phyloP scores from a whole-genome alignment of 2,113 vertebrate species.

The Penelope pileata region DNA sequence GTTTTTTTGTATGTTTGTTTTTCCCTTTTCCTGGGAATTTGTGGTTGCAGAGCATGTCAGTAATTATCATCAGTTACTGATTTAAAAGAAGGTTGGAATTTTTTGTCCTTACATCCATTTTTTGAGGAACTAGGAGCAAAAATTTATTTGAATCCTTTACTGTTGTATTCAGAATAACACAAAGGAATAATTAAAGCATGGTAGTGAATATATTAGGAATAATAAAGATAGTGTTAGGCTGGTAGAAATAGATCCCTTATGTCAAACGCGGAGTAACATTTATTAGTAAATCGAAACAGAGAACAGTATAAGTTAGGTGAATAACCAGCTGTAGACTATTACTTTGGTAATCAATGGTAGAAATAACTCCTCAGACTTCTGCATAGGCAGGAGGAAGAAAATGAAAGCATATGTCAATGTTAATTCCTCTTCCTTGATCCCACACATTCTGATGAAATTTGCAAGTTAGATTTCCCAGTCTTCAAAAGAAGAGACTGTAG shows the following conservation, averaged over 20 bases:
- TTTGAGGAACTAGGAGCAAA: background rate
- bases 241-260: background rate
- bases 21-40: background rate
- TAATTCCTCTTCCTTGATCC: conserved; percentile 10
- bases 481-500: conserved; percentile 31
- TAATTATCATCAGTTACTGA: background rate
- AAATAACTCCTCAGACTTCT: conserved; percentile 10
- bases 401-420: background rate
- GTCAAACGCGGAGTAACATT: background rate
- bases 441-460: background rate
- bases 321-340: background rate
- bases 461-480: conserved; percentile 13
- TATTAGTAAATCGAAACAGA: background rate
- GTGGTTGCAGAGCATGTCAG: background rate
- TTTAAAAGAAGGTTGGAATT: background rate
- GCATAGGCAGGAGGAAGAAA: background rate
- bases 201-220: background rate
- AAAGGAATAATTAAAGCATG: background rate
- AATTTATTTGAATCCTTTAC: background rate
- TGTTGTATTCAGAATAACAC: background rate
- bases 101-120: background rate
- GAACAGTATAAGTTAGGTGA: background rate
- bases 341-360: background rate
- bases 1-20: background rate
- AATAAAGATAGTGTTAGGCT: background rate